Conservation (phyloP, 2,113 vertebrate species). For the Gymnocephalus cernua region DNA sequence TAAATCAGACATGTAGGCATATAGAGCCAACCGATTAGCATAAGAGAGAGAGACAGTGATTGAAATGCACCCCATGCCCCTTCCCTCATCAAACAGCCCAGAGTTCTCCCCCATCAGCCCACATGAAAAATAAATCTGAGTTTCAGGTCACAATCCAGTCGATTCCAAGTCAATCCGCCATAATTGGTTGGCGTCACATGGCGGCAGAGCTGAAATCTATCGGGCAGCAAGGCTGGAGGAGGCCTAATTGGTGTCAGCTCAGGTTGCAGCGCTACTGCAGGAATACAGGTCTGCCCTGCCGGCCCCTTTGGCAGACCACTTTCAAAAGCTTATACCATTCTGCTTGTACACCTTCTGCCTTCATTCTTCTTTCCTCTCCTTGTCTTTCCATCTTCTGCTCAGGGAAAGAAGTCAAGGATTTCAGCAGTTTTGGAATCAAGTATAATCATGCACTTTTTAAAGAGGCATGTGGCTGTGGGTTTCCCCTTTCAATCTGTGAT, state of each 20-base stretch:
- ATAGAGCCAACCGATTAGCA: conserved; percentile 75
- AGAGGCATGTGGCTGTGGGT: neutral
- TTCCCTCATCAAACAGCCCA: conserved; percentile 66
- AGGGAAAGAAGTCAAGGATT: conserved; percentile 6
- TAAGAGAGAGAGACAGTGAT: conserved; percentile 75
- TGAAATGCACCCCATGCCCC: conserved; percentile 74
- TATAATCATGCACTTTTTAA: conserved; percentile 11
- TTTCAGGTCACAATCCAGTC: conserved; percentile 85
- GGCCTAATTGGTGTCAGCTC: conserved; percentile 85
- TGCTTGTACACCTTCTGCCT: conserved; percentile 19
- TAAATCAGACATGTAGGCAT: conserved; percentile 80
- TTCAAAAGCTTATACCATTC: conserved; percentile 60
- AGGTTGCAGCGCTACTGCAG: conserved; percentile 71
- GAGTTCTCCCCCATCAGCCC: conserved; percentile 65
- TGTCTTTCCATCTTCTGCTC: conserved; percentile 29
- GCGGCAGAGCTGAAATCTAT: conserved; percentile 75
- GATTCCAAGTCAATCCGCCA: conserved; percentile 79
- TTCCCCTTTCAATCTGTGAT: conserved; percentile 20
- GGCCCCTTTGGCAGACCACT: conserved; percentile 48
- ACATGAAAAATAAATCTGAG: conserved; percentile 84
- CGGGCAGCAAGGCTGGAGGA: conserved; percentile 70
- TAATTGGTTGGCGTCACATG: conserved; percentile 83
- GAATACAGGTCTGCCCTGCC: conserved; percentile 64
- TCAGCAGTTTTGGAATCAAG: conserved; percentile 36
- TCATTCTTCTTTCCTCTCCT: neutral